phyloP scores from a whole-genome alignment of 1,140 invertebrate species.

The Scaptomyza montana region DNA sequence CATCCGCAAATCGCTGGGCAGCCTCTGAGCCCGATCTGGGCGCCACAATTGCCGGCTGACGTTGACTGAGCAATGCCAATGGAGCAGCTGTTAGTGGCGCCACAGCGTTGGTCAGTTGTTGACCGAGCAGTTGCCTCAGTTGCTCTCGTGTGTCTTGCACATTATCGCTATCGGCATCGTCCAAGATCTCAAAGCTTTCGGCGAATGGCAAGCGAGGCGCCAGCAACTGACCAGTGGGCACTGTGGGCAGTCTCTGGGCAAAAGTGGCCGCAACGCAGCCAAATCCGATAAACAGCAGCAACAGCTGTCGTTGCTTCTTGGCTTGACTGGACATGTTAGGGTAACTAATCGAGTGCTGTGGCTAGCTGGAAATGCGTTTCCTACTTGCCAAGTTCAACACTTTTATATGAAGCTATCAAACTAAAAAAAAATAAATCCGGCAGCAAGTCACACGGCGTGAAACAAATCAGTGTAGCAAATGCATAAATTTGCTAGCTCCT shows the following conservation, averaged over 20 bases:
- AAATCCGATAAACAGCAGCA: slow-evolving; percentile 27
- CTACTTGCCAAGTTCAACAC: slow-evolving; percentile 5
- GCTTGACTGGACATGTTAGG: slow-evolving; percentile 6
- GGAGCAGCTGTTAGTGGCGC: slow-evolving; percentile 49
- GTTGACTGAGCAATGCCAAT: slow-evolving; percentile 19
- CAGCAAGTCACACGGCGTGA: neutral
- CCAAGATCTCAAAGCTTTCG: slow-evolving; percentile 43
- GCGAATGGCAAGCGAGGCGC: slow-evolving; percentile 16
- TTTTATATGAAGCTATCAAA: slow-evolving; percentile 29
- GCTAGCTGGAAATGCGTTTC: slow-evolving; percentile 29
- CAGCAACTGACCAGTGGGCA: slow-evolving; percentile 16
- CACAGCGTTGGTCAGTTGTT: slow-evolving; percentile 55
- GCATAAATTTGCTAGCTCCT: slow-evolving; percentile 29
- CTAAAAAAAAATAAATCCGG: neutral
- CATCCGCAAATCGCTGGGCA: slow-evolving; percentile 35
- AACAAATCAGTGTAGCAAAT: slow-evolving; percentile 29
- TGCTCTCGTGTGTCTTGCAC: slow-evolving; percentile 41
- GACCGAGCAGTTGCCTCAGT: slow-evolving; percentile 48
- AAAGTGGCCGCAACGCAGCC: slow-evolving; percentile 19
- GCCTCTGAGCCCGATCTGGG: slow-evolving; percentile 44
- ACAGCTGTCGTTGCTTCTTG: neutral
- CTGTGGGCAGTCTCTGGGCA: slow-evolving; percentile 1
- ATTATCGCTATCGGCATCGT: neutral
- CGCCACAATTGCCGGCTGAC: slow-evolving; percentile 52
- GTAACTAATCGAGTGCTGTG: slow-evolving; percentile 9